These are phyloP conservation scores for Tringa solitaria DNA, from an alignment of 2,113 vertebrate species.

Conservation along the genomic window DNA sequence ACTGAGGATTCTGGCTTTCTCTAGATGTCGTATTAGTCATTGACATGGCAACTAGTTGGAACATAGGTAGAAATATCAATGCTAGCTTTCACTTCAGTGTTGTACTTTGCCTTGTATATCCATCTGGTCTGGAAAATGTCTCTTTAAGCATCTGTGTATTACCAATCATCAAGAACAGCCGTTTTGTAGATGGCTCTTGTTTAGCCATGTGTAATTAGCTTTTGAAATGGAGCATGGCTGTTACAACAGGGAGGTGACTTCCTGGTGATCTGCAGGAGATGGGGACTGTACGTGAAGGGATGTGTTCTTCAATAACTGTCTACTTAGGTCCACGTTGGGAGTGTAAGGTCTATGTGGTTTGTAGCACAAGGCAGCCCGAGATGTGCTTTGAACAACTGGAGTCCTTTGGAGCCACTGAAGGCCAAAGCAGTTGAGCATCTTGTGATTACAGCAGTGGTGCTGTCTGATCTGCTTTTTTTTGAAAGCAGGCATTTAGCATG, in stretches of 20 bases:
- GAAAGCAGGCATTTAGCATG: background rate
- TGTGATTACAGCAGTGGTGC: background rate
- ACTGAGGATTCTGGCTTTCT: background rate
- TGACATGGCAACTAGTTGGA: background rate
- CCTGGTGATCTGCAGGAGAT: background rate
- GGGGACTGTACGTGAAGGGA: background rate
- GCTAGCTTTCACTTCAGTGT: background rate
- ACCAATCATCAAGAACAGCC: background rate
- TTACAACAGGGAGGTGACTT: background rate
- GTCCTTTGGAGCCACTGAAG: background rate
- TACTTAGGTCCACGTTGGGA: fast-evolving
- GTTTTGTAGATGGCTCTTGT: background rate
- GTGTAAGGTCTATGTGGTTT: background rate
- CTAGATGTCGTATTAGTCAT: background rate
- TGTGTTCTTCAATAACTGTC: background rate
- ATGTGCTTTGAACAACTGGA: background rate
- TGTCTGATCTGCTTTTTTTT: background rate
- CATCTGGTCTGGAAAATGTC: background rate
- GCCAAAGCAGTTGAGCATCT: background rate
- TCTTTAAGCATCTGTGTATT: background rate
- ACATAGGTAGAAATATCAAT: background rate
- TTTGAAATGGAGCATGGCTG: background rate
- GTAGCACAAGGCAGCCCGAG: background rate
- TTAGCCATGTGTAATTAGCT: background rate
- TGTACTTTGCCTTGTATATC: background rate